Evolutionary conservation across 2,797 vertebrate genomes (phyloP), one percentile per base, ranked within the genome.

Genomic region (Ambastaia sidthimunki): DNA sequence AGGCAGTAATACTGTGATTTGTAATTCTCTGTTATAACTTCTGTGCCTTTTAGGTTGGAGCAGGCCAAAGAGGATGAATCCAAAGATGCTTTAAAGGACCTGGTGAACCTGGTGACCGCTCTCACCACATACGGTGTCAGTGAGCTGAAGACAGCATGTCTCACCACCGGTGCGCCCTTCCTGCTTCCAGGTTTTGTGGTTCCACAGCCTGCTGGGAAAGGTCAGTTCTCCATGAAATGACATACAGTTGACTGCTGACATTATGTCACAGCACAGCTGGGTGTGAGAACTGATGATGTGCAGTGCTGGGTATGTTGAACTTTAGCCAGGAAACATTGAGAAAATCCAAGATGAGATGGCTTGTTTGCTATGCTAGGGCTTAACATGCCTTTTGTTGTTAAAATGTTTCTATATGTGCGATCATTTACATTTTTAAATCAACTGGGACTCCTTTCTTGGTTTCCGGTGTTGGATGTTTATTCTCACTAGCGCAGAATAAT

Each of bases 61-160:
- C 98, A 98, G 91, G 95, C 95, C 84, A 98, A 98, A 90, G 97
- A 99, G 87, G 94, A 97, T 6, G 97, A 99, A 86, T 96, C 96
- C 10, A 98, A 96, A 92, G 98, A 98, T 70, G 96, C 96, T 15
- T 91, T 99, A 89, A 98, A 96, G 91, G 97, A 99, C 83, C 93
- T 99, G 71, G 97, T 99, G 70, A 97, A 98, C 92, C 92, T 99
- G 93, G 95, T 99, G 88, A 98, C 96, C 69, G 96, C 96, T 78
- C 90, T 99, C 84, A 97, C 95, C 88, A 97, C 96, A 0, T 99
- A 98, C 0, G 97, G 98, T 6, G 95, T 98, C 86, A 96, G 84
- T 23, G 97, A 99, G 85, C 91, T 98, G 80, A 98, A 98, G 85
- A 97, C 97, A 1, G 96, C 97, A 16, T 96, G 96, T 12, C 90